These are phyloP conservation scores for Oscheius sp. DNA, from an alignment of 2,888 invertebrate genomes.

Conservation along the genomic window DNA sequence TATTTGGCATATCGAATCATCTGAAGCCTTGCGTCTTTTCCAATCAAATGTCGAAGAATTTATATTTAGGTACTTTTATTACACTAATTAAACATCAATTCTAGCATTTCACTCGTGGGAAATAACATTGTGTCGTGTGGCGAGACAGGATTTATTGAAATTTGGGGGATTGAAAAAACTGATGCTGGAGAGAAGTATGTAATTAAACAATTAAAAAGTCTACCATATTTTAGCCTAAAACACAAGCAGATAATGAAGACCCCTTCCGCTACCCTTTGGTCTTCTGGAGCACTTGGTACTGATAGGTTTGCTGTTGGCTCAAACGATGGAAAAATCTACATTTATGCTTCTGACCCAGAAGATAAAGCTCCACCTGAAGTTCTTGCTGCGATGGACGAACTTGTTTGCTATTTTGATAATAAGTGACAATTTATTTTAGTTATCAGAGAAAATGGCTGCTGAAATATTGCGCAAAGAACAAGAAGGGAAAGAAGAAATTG, in stretches of 20 bases:
- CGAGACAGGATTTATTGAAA: slow-evolving; percentile 60
- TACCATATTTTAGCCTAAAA: slow-evolving; percentile 15
- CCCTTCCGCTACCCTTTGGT: slow-evolving; percentile 90
- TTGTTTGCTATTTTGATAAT: slow-evolving; percentile 73
- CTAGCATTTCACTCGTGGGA: slow-evolving; percentile 40
- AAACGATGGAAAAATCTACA: slow-evolving; percentile 77
- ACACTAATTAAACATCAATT: neutral
- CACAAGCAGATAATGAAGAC: slow-evolving; percentile 74
- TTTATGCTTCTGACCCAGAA: slow-evolving; percentile 82
- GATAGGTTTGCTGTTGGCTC: slow-evolving; percentile 88
- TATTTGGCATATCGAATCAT: slow-evolving; percentile 82
- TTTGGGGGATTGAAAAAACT: slow-evolving; percentile 43
- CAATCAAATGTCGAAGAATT: slow-evolving; percentile 53
- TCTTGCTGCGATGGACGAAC: slow-evolving; percentile 79
- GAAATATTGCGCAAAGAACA: slow-evolving; percentile 34
- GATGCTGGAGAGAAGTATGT: neutral
- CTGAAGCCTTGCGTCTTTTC: slow-evolving; percentile 78
- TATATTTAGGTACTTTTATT: slow-evolving; percentile 55
- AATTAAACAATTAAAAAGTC: neutral
- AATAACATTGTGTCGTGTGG: slow-evolving; percentile 53
- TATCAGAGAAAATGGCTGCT: slow-evolving; percentile 69
- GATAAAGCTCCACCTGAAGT: slow-evolving; percentile 79
- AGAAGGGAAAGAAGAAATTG: slow-evolving; percentile 37
- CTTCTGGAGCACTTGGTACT: slow-evolving; percentile 82
- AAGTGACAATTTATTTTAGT: neutral